Evolutionary conservation across 1,140 invertebrate species (phyloP).

Genomic region (Pectinophora gossypiella): DNA sequence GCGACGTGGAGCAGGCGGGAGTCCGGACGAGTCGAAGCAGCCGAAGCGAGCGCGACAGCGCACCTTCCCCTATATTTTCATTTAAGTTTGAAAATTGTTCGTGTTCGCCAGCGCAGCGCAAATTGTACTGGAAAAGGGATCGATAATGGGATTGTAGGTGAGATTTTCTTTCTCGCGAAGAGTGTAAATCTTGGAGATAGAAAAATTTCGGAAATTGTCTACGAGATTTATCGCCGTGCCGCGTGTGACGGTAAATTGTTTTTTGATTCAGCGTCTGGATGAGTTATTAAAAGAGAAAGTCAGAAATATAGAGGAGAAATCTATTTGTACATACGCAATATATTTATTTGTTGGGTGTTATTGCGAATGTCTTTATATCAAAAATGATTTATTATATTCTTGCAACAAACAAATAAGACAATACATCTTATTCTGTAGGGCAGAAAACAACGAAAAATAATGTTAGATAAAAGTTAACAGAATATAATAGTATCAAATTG

Average conservation of each 20-base stretch:
- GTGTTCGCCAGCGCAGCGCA: slow-evolving; percentile 46
- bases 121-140: slow-evolving; percentile 68
- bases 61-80: slow-evolving; percentile 58
- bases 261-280: slow-evolving; percentile 42
- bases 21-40: slow-evolving; percentile 37
- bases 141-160: slow-evolving; percentile 69
- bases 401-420: no score
- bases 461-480: no score
- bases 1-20: slow-evolving; percentile 28
- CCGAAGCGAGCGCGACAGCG: slow-evolving; percentile 10
- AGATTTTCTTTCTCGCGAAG: slow-evolving; percentile 61
- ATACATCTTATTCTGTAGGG: no score
- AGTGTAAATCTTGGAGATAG: slow-evolving; percentile 60
- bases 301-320: no score
- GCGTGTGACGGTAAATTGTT: slow-evolving; percentile 55
- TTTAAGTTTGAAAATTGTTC: slow-evolving; percentile 68
- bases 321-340: no score
- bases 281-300: slow-evolving; percentile 19
- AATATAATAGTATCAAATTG: no score
- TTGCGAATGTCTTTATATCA: no score
- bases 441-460: no score
- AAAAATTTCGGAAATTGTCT: slow-evolving; percentile 72
- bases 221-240: slow-evolving; percentile 53
- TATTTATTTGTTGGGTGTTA: no score
- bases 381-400: no score